These are phyloP conservation scores for Lordiphosa collinella DNA, from an alignment of 1,140 invertebrate genomes.

Conservation along the genomic window DNA sequence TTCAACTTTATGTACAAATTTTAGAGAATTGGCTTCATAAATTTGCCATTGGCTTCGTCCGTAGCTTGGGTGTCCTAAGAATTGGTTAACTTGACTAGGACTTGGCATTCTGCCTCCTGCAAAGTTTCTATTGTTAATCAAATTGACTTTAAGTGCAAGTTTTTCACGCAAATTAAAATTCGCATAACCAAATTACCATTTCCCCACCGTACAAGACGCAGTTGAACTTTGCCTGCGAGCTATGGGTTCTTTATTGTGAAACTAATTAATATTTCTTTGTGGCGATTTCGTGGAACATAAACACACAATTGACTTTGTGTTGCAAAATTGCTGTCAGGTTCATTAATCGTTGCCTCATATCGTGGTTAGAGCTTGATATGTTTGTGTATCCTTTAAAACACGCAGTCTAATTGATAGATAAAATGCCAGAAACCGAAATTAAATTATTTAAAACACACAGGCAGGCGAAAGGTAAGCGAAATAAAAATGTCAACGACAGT, in stretches of 20 bases:
- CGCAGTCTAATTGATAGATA: background rate
- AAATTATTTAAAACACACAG: conserved; percentile 17
- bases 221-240: background rate
- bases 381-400: no score
- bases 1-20: conserved; percentile 38
- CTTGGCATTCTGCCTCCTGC: conserved; percentile 26
- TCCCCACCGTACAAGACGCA: no score
- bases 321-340: no score
- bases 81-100: conserved; percentile 52
- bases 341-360: no score
- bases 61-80: conserved; percentile 42
- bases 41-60: conserved; percentile 8
- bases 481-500: conserved; percentile 33
- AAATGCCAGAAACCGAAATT: background rate
- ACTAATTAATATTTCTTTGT: conserved; percentile 51
- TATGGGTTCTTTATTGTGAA: conserved; percentile 27
- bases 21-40: conserved; percentile 20
- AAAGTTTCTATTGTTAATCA: conserved; percentile 64
- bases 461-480: conserved; percentile 18
- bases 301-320: conserved; percentile 1
- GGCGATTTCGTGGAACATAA: background rate
- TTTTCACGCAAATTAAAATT: conserved; percentile 57
- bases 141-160: conserved; percentile 53
- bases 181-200: conserved; percentile 31
- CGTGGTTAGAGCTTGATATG: no score